phyloP scores from a whole-genome alignment of 2,888 invertebrate genomes.

The Crematogaster levior region DNA sequence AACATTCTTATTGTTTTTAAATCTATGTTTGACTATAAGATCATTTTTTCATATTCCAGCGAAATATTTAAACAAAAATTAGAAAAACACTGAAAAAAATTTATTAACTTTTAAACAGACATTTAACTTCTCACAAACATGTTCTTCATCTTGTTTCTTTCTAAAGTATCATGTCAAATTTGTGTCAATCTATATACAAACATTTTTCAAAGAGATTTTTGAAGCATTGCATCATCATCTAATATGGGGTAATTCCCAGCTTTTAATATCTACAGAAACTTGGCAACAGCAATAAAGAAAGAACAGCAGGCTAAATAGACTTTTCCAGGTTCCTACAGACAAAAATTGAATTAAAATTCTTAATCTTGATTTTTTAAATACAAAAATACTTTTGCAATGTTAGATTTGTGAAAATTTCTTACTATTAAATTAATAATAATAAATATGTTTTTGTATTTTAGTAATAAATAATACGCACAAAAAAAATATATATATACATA shows the following conservation, averaged over 20 bases:
- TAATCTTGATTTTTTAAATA: neutral
- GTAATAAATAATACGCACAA: slow-evolving; percentile 67
- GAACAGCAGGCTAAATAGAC: slow-evolving; percentile 82
- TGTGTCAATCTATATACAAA: neutral
- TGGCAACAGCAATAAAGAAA: slow-evolving; percentile 88
- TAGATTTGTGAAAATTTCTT: neutral
- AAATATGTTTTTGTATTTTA: neutral
- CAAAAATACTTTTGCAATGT: neutral
- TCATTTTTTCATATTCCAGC: too few species aligned
- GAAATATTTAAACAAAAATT: too few species aligned
- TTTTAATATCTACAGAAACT: slow-evolving; percentile 86
- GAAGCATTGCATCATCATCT: neutral
- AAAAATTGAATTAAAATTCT: slow-evolving; percentile 54
- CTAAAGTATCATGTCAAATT: neutral
- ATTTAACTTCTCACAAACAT: neutral
- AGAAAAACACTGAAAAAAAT: too few species aligned
- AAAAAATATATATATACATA: slow-evolving; percentile 61
- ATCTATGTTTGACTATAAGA: too few species aligned
- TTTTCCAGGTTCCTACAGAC: slow-evolving; percentile 81
- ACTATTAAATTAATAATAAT: neutral
- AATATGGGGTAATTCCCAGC: slow-evolving; percentile 51
- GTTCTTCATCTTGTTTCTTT: neutral
- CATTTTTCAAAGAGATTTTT: neutral
- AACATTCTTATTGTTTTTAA: too few species aligned
- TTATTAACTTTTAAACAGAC: neutral